Conservation (phyloP, 1,140 invertebrate species). For the Chionoecetes opilio region DNA sequence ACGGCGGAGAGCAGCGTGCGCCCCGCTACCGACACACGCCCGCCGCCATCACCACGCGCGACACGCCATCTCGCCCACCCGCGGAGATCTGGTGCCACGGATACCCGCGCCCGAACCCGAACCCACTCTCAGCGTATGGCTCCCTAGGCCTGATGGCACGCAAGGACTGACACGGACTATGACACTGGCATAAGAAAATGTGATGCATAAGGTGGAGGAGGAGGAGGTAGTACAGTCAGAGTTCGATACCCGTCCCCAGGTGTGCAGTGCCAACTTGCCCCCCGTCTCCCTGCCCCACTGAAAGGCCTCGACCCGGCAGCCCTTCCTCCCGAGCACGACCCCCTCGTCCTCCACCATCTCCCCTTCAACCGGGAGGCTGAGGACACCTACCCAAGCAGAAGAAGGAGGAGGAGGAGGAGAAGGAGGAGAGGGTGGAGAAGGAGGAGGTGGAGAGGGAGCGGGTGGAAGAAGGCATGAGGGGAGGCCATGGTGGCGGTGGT, state of each 20-base stretch:
- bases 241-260: constrained; percentile 37
- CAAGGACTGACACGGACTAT: constrained; percentile 22
- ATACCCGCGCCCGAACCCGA: constrained; percentile 38
- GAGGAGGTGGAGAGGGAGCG: constrained; percentile 53
- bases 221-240: constrained; percentile 28
- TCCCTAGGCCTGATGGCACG: constrained; percentile 21
- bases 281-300: constrained; percentile 39
- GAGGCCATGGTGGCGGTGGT: constrained; percentile 70
- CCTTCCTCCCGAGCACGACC: constrained; percentile 15
- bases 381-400: constrained; percentile 65
- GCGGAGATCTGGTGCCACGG: constrained; percentile 64
- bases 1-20: constrained; percentile 66
- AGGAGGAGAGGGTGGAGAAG: constrained; percentile 61
- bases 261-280: constrained; percentile 37
- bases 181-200: constrained; percentile 61
- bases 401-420: constrained; percentile 63
- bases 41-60: constrained; percentile 62
- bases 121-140: not conserved
- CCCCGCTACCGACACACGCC: constrained; percentile 65
- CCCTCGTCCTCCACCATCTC: constrained; percentile 47
- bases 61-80: not conserved
- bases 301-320: constrained; percentile 22
- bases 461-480: constrained; percentile 47
- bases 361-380: constrained; percentile 67
- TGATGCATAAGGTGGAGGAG: constrained; percentile 51